These are phyloP conservation scores for Papilio gigon DNA, from an alignment of 2,888 invertebrate genomes.

Conservation along the genomic window DNA sequence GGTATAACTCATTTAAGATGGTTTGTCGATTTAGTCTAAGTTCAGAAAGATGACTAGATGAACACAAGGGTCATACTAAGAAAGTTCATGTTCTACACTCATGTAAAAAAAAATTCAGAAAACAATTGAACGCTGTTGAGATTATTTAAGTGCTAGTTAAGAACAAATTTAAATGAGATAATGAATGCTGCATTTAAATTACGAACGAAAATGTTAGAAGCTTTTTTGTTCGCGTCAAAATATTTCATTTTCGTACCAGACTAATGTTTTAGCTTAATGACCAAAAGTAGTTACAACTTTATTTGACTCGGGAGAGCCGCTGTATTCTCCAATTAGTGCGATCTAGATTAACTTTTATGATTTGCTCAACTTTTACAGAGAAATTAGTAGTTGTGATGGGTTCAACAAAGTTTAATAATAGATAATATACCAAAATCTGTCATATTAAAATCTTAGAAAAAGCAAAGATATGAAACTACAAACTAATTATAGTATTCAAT, in stretches of 20 bases:
- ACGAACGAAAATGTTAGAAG: neutral
- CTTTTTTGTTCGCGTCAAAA: neutral
- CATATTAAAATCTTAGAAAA: neutral
- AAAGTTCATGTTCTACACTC: too few relatives aligned
- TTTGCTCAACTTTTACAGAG: neutral
- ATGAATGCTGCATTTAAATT: neutral
- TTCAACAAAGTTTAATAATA: neutral
- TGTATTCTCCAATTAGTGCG: constrained; percentile 5
- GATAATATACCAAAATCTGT: neutral
- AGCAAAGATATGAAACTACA: neutral
- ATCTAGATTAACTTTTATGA: constrained; percentile 5
- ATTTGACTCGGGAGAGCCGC: constrained; percentile 3
- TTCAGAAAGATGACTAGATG: too few relatives aligned
- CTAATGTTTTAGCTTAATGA: constrained; percentile 6
- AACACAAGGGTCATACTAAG: too few relatives aligned
- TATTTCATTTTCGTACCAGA: neutral
- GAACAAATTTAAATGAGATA: neutral
- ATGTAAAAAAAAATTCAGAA: too few relatives aligned
- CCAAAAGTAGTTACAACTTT: constrained; percentile 9
- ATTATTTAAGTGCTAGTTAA: neutral
- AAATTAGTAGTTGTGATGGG: neutral
- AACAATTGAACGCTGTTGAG: neutral
- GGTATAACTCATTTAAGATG: too few relatives aligned
- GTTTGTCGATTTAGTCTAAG: too few relatives aligned
- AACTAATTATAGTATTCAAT: neutral